Base-by-base conservation (phyloP, 1,140 invertebrate species). In the Cotesia typhae region DNA sequence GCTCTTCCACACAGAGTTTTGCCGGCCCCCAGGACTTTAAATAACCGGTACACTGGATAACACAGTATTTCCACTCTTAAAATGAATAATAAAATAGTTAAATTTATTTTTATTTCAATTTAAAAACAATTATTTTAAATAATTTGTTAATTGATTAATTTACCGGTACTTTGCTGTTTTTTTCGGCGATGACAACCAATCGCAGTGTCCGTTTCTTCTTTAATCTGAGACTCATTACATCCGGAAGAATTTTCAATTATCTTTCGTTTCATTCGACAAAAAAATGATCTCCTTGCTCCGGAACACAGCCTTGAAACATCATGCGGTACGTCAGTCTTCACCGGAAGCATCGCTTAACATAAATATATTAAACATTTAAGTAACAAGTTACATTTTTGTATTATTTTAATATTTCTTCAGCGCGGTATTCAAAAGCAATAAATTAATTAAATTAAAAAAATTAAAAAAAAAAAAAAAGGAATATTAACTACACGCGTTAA, bases 181-280 rank as follows among this genome's bases (percentile, higher is more conserved):
- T 92, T 92, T 65, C 90, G 87, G 64, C 90, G 87, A 35, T 90
- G 90, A 72, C 88, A 91, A 5, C 90, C 89, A 2, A 89, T 89
- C 3, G 89, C 90, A 0, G 88, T 89, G 67, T 93, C 91, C 0
- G 89, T 88, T 82, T 95, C 93, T 81, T 95, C 92, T 83, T 95
- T 95, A 6, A 94, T 88, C 75, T 89, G 87, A 41, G 82, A 73
- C 70, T 85, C 80, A 1, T 63, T 70, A 53, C 79, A 81, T 36
- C 79, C 78, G 12, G 86, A 81, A 47, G 57, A 57, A 36, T 83
- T 80, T 51, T 86, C 82, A 4, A 87, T 80, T 47, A 47, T 7
- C 85, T 94, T 94, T 77, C 92, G 92, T 82, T 97, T 97, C 93
- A 98, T 97, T 36, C 95, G 90, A 83, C 96, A 98, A 83, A 97